Evolutionary conservation across 2,888 invertebrate genomes (phyloP).

Genomic region (Eumacrocentrus americanus): DNA sequence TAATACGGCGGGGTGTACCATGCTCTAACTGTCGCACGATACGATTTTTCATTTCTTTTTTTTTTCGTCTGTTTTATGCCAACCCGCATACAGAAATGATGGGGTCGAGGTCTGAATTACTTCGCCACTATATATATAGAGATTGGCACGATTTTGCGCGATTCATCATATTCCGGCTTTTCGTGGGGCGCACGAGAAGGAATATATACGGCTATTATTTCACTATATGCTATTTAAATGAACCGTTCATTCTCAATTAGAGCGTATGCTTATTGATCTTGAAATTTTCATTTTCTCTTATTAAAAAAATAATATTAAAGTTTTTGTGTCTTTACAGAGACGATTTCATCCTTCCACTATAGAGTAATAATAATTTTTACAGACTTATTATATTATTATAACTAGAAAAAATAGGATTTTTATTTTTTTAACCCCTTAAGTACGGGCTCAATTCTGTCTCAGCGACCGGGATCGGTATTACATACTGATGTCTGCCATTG

Average conservation of each 20-base stretch:
- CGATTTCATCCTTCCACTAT: too few species aligned
- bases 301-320: too few species aligned
- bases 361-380: too few species aligned
- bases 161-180: slow-evolving; percentile 33
- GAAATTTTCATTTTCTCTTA: background rate
- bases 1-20: slow-evolving; percentile 41
- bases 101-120: slow-evolving; percentile 35
- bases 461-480: too few species aligned
- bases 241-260: background rate
- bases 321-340: too few species aligned
- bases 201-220: background rate
- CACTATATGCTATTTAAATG: slow-evolving; percentile 2
- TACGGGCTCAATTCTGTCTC: too few species aligned
- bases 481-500: too few species aligned
- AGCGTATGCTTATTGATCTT: background rate
- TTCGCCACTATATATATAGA: slow-evolving; percentile 25
- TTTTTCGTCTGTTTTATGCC: background rate
- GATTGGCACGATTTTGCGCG: slow-evolving; percentile 30
- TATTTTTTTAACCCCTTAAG: too few species aligned
- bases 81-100: background rate
- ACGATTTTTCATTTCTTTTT: slow-evolving; percentile 14
- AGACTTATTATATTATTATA: too few species aligned
- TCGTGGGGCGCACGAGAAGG: background rate
- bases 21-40: slow-evolving; percentile 17
- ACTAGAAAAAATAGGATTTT: too few species aligned